Evolutionary conservation across 2,888 invertebrate genomes (phyloP).

Genomic region (Boloria euphrosyne): DNA sequence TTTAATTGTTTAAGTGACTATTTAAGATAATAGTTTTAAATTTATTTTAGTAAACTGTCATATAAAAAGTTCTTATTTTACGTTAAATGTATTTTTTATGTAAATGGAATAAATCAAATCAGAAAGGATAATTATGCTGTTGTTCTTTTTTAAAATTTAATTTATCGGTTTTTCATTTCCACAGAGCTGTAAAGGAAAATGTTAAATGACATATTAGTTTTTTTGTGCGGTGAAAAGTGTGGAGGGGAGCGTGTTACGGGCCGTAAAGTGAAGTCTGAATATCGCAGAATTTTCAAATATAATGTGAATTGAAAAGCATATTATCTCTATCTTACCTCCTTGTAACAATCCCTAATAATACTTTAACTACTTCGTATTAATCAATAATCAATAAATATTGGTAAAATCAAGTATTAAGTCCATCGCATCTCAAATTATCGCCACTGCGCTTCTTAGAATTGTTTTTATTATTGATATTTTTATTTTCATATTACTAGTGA

Average conservation of each 20-base stretch:
- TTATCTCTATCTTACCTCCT: slow-evolving; percentile 45
- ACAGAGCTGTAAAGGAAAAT: slow-evolving; percentile 50
- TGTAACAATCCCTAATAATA: slow-evolving; percentile 48
- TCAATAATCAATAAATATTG: slow-evolving; percentile 25
- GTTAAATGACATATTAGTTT: slow-evolving; percentile 66
- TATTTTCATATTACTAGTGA: slow-evolving; percentile 39
- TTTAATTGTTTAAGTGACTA: too few relatives aligned
- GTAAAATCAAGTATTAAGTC: slow-evolving; percentile 23
- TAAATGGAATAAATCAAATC: too few relatives aligned
- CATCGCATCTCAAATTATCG: slow-evolving; percentile 38
- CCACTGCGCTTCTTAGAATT: slow-evolving; percentile 55
- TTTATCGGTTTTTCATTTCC: slow-evolving; percentile 25
- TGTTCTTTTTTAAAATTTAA: not conserved
- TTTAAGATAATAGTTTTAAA: too few relatives aligned
- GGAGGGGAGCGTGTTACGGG: slow-evolving; percentile 56
- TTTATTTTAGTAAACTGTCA: too few relatives aligned
- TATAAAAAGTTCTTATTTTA: too few relatives aligned
- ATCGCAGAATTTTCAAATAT: slow-evolving; percentile 58
- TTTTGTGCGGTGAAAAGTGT: slow-evolving; percentile 45
- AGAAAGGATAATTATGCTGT: too few relatives aligned
- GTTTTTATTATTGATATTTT: slow-evolving; percentile 62
- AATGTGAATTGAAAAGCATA: slow-evolving; percentile 49
- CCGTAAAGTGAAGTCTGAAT: slow-evolving; percentile 49
- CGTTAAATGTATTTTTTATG: too few relatives aligned
- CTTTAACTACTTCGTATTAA: slow-evolving; percentile 33